Evolutionary conservation across 2,888 invertebrate genomes (phyloP).

Genomic region (Copidosoma aretas): DNA sequence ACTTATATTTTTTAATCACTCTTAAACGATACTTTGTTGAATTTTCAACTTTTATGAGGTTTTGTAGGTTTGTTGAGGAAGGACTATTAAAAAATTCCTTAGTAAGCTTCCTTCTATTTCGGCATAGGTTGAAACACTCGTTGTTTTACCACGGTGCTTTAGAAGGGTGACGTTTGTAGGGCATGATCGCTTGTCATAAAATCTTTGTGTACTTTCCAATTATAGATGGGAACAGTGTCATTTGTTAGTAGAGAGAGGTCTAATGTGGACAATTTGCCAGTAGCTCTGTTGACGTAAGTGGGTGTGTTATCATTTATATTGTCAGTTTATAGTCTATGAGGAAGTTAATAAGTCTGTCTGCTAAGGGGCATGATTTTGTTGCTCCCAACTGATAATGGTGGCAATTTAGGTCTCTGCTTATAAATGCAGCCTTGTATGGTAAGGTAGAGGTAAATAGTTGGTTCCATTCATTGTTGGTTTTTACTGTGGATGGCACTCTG

Average conservation of each 20-base stretch:
- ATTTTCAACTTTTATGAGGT: neutral
- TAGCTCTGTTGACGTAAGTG: neutral
- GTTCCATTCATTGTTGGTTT: neutral
- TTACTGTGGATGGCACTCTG: neutral
- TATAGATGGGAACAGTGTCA: neutral
- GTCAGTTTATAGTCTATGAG: neutral
- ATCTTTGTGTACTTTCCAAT: neutral
- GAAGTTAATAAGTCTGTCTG: neutral
- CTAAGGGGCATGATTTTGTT: constrained; percentile 1
- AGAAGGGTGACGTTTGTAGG: neutral
- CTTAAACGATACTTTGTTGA: too few relatives aligned
- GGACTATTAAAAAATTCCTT: neutral
- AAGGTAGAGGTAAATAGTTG: too few relatives aligned
- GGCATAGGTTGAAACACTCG: neutral
- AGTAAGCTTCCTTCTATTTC: neutral
- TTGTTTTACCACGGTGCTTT: neutral
- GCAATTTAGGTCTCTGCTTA: constrained; percentile 8
- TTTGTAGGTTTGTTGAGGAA: neutral
- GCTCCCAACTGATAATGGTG: constrained; percentile 10
- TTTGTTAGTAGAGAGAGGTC: neutral
- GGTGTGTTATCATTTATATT: constrained; percentile 1
- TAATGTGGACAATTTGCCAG: neutral
- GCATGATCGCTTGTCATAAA: constrained; percentile 1
- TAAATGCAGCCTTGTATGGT: neutral
- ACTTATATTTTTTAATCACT: neutral